phyloP scores from a whole-genome alignment of 2,797 vertebrate species.

The Simalia tracyae region DNA sequence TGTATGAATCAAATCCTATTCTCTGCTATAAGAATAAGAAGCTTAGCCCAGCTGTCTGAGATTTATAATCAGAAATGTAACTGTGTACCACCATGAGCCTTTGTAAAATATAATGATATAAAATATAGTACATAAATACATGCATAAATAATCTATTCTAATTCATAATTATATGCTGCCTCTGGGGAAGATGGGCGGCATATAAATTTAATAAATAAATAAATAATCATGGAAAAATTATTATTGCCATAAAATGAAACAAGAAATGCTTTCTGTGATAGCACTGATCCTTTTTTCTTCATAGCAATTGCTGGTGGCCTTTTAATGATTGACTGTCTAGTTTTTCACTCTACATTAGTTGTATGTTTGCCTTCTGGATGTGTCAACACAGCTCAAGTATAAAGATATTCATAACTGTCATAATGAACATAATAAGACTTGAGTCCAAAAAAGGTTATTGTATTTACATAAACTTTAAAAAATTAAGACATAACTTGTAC shows the following conservation, averaged over 20 bases:
- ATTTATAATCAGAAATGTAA: neutral
- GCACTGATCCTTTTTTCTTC: neutral
- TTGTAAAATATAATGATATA: neutral
- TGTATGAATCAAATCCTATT: neutral
- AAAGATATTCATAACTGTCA: neutral
- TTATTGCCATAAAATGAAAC: neutral
- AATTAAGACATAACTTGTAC: neutral
- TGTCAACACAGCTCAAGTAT: neutral
- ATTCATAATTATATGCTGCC: neutral
- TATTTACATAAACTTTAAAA: neutral
- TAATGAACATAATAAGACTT: neutral
- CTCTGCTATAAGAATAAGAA: neutral
- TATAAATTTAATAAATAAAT: too few relatives aligned
- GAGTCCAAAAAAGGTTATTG: neutral
- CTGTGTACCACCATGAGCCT: neutral
- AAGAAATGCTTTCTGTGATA: neutral
- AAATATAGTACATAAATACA: neutral
- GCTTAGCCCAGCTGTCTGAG: neutral
- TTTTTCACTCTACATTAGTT: neutral
- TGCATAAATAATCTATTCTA: neutral
- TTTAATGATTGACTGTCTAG: neutral
- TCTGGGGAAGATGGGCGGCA: too few relatives aligned
- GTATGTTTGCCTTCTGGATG: neutral
- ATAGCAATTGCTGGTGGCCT: neutral
- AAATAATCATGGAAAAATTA: neutral